Percentiles rank a stretch among this genome's conserved stretches.
phyloP scores from a whole-genome alignment of 2,888 invertebrate species.

The Leuctra nigra region DNA sequence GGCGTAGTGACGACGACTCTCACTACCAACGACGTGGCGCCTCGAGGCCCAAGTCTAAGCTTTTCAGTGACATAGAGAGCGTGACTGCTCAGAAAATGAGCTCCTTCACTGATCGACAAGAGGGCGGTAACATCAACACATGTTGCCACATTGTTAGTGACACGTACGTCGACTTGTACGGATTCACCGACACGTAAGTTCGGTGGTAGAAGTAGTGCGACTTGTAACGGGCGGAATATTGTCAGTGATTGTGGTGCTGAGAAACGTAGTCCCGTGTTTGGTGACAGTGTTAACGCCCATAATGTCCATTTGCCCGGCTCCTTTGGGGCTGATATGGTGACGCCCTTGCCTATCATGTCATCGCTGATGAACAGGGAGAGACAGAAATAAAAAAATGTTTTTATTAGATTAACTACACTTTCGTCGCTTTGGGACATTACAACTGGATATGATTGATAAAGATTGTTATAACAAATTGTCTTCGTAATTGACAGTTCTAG shows the following conservation, averaged over 20 bases:
- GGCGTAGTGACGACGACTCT: slow-evolving; percentile 55
- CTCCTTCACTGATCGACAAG: slow-evolving; percentile 56
- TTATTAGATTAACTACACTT: too few species aligned
- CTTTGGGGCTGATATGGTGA: slow-evolving; percentile 52
- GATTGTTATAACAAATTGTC: too few species aligned
- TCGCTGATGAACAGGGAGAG: slow-evolving; percentile 38
- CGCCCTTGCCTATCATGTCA: slow-evolving; percentile 51
- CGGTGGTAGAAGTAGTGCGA: slow-evolving; percentile 54
- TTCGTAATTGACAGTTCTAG: too few species aligned
- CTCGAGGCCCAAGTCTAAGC: slow-evolving; percentile 55
- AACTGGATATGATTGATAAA: too few species aligned
- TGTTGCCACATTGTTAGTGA: slow-evolving; percentile 59
- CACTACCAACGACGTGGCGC: slow-evolving; percentile 59
- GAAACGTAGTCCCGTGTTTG: slow-evolving; percentile 43
- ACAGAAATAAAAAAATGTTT: too few species aligned
- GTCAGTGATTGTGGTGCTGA: slow-evolving; percentile 53
- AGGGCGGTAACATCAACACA: slow-evolving; percentile 63
- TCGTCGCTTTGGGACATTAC: too few species aligned
- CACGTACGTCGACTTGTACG: slow-evolving; percentile 60
- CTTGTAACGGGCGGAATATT: slow-evolving; percentile 55
- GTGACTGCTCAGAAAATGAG: slow-evolving; percentile 58
- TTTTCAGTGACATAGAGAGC: slow-evolving; percentile 59
- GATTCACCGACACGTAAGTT: slow-evolving; percentile 56
- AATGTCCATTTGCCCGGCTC: slow-evolving; percentile 59
- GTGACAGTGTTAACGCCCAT: slow-evolving; percentile 53